Percentiles rank a stretch among this genome's conserved stretches.
phyloP scores from a whole-genome alignment of 2,797 vertebrate species.

The Schizothorax lantsangensis region DNA sequence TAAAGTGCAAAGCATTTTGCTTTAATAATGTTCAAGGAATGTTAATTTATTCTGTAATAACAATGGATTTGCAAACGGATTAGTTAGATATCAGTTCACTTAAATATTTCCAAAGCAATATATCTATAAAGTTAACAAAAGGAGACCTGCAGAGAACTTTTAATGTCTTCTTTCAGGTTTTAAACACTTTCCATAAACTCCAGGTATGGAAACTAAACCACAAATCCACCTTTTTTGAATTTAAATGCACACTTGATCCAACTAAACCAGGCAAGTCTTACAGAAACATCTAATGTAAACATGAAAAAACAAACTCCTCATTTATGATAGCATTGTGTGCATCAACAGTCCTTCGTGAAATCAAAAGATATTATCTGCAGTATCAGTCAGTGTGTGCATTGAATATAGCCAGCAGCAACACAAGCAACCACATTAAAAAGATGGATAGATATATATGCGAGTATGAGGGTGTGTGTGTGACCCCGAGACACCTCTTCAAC shows the following conservation, averaged over 20 bases:
- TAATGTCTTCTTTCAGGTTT: neutral
- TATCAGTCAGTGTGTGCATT: neutral
- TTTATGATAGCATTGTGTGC: neutral
- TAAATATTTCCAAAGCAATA: slow-evolving; percentile 4
- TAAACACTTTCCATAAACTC: neutral
- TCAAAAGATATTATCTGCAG: slow-evolving; percentile 12
- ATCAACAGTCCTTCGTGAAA: neutral
- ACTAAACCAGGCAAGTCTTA: slow-evolving; percentile 18
- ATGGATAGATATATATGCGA: slow-evolving; percentile 9
- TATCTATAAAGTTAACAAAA: neutral
- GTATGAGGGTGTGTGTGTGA: slow-evolving; percentile 41
- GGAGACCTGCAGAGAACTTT: neutral
- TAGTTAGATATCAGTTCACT: neutral
- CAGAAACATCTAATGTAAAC: slow-evolving; percentile 25
- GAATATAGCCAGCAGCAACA: slow-evolving; percentile 27
- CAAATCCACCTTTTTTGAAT: neutral
- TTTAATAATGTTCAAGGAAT: slow-evolving; percentile 5
- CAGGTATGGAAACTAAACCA: slow-evolving; percentile 9
- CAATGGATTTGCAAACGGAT: neutral
- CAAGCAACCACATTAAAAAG: slow-evolving; percentile 38
- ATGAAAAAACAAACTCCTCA: neutral
- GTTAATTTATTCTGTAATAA: neutral
- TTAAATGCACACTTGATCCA: neutral
- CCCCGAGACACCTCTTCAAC: slow-evolving; percentile 47
- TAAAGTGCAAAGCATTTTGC: slow-evolving; percentile 2